phyloP scores from a whole-genome alignment of 2,113 vertebrate genomes.

The Nymphicus hollandicus region DNA sequence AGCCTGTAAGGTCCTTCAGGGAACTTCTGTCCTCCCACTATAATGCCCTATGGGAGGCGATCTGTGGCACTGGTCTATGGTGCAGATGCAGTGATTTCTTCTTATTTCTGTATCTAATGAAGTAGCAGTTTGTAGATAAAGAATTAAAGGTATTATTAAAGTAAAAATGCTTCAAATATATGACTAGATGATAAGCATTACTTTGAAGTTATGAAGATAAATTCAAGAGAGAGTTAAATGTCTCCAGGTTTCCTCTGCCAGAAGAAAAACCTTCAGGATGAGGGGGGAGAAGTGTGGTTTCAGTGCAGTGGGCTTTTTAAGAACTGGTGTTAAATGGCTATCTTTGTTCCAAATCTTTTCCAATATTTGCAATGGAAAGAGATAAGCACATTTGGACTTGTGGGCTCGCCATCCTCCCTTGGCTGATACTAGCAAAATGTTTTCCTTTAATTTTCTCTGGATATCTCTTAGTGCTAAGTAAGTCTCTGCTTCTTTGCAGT shows the following conservation, averaged over 20 bases:
- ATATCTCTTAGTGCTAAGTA: neutral
- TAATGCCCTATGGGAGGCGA: neutral
- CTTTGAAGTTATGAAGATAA: neutral
- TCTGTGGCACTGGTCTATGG: neutral
- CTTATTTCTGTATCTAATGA: neutral
- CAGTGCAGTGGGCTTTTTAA: neutral
- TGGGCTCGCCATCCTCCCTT: neutral
- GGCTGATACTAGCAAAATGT: neutral
- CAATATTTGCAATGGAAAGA: slow-evolving; percentile 21
- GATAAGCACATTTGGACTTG: neutral
- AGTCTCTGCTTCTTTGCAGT: neutral
- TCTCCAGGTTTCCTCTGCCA: neutral
- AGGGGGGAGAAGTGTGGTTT: neutral
- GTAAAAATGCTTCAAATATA: neutral
- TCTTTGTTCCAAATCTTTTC: slow-evolving; percentile 12
- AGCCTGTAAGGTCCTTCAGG: accelerated
- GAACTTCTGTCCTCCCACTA: accelerated
- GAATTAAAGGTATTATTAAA: neutral
- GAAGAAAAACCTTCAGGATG: neutral
- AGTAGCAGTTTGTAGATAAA: neutral
- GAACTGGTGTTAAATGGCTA: neutral
- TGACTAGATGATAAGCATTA: neutral
- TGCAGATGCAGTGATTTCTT: neutral
- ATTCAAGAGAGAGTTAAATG: neutral
- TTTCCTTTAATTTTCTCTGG: slow-evolving; percentile 27